Percentiles rank a stretch among this genome's conserved stretches.
Evolutionary conservation across 2,113 vertebrate species (phyloP).

Genomic region (Equus przewalskii): DNA sequence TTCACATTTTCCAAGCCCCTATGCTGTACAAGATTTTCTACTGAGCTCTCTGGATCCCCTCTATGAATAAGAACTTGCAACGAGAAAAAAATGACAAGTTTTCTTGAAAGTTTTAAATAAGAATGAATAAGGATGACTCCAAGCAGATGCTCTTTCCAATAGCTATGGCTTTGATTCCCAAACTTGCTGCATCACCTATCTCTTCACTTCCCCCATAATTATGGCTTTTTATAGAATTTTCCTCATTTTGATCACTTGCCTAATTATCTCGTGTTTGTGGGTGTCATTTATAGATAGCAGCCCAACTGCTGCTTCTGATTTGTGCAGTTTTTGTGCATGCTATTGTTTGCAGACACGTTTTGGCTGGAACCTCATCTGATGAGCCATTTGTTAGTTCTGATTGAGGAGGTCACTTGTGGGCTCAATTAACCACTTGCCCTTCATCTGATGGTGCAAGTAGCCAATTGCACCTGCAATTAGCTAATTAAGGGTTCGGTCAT

Average conservation of each 20-base stretch:
- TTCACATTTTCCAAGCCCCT: not conserved
- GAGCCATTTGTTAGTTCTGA: constrained; percentile 83
- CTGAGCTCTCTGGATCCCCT: not conserved
- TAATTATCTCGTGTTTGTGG: constrained; percentile 36
- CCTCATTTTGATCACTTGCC: constrained; percentile 57
- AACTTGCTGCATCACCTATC: not conserved
- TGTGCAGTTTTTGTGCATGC: constrained; percentile 55
- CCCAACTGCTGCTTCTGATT: constrained; percentile 37
- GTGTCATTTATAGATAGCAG: constrained; percentile 53
- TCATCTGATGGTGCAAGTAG: constrained; percentile 82
- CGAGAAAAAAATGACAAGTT: not conserved
- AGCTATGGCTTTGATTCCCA: not conserved
- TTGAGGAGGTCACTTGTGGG: constrained; percentile 85
- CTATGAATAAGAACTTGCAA: not conserved
- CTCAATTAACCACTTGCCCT: constrained; percentile 86
- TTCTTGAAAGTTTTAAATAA: constrained; percentile 24
- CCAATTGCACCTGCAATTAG: constrained; percentile 85
- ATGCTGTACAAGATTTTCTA: not conserved
- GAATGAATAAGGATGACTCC: not conserved
- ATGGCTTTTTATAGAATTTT: constrained; percentile 39
- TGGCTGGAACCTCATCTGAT: constrained; percentile 76
- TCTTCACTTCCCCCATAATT: not conserved
- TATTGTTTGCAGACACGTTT: constrained; percentile 81
- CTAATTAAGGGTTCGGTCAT: constrained; percentile 82
- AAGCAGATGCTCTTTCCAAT: not conserved